phyloP scores from a whole-genome alignment of 2,888 invertebrate species.

The Xanthorhoe designata region DNA sequence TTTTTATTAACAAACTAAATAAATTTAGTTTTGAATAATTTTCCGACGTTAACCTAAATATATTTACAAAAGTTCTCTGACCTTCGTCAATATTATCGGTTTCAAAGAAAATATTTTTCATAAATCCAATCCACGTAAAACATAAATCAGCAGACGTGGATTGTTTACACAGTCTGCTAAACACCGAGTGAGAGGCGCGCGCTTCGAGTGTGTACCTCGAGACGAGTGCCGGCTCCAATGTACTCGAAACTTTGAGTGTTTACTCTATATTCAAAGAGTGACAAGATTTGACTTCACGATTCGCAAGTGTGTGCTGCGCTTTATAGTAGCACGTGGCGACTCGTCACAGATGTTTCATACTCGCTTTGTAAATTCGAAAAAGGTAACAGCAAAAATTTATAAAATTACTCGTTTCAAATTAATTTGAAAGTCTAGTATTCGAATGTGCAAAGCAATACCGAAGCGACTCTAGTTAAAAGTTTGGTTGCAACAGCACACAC shows the following conservation, averaged over 20 bases:
- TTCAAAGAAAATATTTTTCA: constrained; percentile 34
- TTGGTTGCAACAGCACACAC: constrained; percentile 59
- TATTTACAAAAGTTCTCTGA: not conserved
- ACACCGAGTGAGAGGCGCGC: constrained; percentile 65
- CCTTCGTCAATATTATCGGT: not conserved
- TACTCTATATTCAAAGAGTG: constrained; percentile 71
- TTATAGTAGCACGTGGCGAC: constrained; percentile 43
- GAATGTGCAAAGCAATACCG: constrained; percentile 45
- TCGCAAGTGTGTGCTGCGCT: constrained; percentile 52
- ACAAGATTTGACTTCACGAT: constrained; percentile 64
- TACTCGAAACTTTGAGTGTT: constrained; percentile 70
- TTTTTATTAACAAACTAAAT: too few species aligned
- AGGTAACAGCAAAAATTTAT: constrained; percentile 15
- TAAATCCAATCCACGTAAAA: constrained; percentile 39
- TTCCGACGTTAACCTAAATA: not conserved
- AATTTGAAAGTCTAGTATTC: constrained; percentile 30
- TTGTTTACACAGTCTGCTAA: constrained; percentile 75
- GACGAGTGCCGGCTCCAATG: constrained; percentile 70
- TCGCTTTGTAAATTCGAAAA: constrained; percentile 31
- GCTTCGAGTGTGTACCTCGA: constrained; percentile 59
- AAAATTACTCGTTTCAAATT: constrained; percentile 21
- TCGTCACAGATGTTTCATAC: constrained; percentile 40
- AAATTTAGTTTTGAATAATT: too few species aligned
- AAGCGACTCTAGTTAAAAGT: constrained; percentile 60
- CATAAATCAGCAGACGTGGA: constrained; percentile 59